A percentile compares a stretch with the other conserved stretches of the same genome.
These are phyloP conservation scores for Stichopus chloronotus DNA, from an alignment of 35 echinoderm and acorn worm species.

Conservation along the genomic window DNA sequence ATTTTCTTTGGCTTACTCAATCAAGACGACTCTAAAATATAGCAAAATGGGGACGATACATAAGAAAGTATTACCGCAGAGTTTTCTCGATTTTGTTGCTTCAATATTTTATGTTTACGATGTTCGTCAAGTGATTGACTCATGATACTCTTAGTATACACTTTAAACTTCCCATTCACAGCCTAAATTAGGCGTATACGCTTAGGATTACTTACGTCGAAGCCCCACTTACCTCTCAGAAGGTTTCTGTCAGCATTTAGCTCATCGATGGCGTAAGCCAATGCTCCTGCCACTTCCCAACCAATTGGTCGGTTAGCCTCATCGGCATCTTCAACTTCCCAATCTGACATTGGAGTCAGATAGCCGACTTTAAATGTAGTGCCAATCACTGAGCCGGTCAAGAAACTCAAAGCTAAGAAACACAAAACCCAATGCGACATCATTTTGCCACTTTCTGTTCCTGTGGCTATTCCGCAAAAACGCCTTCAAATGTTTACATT, in stretches of 20 bases:
- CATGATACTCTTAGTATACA: too few relatives aligned
- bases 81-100: too few relatives aligned
- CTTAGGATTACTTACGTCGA: background rate
- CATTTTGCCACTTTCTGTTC: background rate
- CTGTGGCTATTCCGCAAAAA: background rate
- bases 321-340: conserved; percentile 11
- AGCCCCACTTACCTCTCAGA: background rate
- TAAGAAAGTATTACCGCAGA: too few relatives aligned
- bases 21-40: too few relatives aligned
- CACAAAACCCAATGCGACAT: background rate
- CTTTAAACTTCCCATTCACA: too few relatives aligned
- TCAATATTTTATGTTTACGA: too few relatives aligned
- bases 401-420: background rate
- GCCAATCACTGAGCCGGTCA: background rate
- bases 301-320: conserved; percentile 12
- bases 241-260: background rate
- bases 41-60: too few relatives aligned
- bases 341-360: conserved; percentile 36
- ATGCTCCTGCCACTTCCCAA: conserved; percentile 3
- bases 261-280: background rate
- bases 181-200: too few relatives aligned
- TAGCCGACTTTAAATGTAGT: conserved; percentile 1
- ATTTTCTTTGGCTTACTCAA: too few relatives aligned
- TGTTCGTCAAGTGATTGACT: too few relatives aligned
- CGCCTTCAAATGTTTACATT: too few relatives aligned